phyloP scores from a whole-genome alignment of 2,797 vertebrate genomes.

The Enteromius paludinosus region DNA sequence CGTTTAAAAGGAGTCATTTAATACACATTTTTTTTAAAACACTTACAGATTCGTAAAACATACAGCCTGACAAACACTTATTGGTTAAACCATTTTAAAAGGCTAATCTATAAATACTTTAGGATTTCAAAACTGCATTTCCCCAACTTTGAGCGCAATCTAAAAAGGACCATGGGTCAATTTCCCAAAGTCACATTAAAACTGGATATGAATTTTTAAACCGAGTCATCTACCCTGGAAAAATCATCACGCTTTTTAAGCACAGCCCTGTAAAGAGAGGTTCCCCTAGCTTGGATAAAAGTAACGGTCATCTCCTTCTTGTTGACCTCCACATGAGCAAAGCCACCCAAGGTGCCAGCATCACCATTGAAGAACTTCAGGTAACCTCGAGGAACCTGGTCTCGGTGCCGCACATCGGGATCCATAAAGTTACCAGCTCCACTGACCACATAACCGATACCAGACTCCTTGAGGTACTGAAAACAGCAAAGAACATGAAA shows the following conservation, averaged over 20 bases:
- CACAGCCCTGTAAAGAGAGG: conserved; percentile 85
- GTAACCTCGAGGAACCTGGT: conserved; percentile 79
- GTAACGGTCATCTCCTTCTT: conserved; percentile 80
- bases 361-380: conserved; percentile 88
- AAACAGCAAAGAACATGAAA: background rate
- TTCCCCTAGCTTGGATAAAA: conserved; percentile 87
- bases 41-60: background rate
- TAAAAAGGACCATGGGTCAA: background rate
- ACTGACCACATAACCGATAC: conserved; percentile 86
- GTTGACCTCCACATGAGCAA: conserved; percentile 83
- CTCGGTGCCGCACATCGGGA: conserved; percentile 75
- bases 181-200: conserved; percentile 12
- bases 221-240: background rate
- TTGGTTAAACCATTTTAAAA: conserved; percentile 12
- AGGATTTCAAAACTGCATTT: background rate
- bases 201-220: background rate
- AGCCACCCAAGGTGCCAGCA: conserved; percentile 83
- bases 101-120: background rate
- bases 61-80: background rate
- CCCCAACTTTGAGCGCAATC: background rate
- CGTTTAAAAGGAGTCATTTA: conserved; percentile 9
- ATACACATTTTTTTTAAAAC: conserved; percentile 14
- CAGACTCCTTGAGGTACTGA: conserved; percentile 84
- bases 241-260: conserved; percentile 72
- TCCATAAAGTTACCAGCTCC: conserved; percentile 96